A percentile compares a stretch with the other conserved stretches of the same genome.
These are phyloP conservation scores for Drosophila persimilis DNA, from an alignment of 1,140 invertebrate species.

Conservation along the genomic window DNA sequence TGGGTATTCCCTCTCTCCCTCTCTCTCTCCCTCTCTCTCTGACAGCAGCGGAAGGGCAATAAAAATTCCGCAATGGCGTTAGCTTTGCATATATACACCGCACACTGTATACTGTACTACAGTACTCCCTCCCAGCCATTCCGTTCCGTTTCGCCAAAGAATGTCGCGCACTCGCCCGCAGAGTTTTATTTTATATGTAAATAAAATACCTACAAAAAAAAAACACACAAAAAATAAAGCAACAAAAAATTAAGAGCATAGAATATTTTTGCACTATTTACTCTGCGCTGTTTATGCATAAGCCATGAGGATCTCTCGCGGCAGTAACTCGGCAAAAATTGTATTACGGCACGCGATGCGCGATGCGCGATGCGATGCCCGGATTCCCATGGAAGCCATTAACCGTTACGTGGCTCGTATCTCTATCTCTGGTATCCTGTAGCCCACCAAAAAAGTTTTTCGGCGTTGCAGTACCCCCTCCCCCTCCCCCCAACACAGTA, in stretches of 20 bases:
- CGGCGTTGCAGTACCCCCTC: not conserved
- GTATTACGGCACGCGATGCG: constrained; percentile 69
- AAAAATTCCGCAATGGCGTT: constrained; percentile 77
- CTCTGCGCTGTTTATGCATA: constrained; percentile 33
- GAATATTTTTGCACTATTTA: constrained; percentile 53
- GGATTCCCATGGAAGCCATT: constrained; percentile 75
- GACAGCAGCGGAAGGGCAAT: constrained; percentile 71
- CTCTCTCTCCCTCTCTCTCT: constrained; percentile 11
- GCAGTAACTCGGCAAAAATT: constrained; percentile 56
- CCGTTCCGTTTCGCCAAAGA: constrained; percentile 47
- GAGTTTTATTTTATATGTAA: constrained; percentile 16
- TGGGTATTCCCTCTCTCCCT: no score
- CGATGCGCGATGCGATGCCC: no score
- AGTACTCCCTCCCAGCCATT: no score
- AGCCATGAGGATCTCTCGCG: constrained; percentile 9
- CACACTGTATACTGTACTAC: no score
- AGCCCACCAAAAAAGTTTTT: constrained; percentile 1
- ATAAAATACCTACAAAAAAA: no score
- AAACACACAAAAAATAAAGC: no score
- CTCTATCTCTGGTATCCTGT: constrained; percentile 22
- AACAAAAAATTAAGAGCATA: constrained; percentile 74
- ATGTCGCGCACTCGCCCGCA: constrained; percentile 54
- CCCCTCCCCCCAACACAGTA: constrained; percentile 27
- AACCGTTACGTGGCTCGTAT: constrained; percentile 42
- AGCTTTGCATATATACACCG: constrained; percentile 36